Percentiles rank a stretch among this genome's conserved stretches.
Conservation (phyloP, 2,888 invertebrate species). For the Ophion ellenae region DNA sequence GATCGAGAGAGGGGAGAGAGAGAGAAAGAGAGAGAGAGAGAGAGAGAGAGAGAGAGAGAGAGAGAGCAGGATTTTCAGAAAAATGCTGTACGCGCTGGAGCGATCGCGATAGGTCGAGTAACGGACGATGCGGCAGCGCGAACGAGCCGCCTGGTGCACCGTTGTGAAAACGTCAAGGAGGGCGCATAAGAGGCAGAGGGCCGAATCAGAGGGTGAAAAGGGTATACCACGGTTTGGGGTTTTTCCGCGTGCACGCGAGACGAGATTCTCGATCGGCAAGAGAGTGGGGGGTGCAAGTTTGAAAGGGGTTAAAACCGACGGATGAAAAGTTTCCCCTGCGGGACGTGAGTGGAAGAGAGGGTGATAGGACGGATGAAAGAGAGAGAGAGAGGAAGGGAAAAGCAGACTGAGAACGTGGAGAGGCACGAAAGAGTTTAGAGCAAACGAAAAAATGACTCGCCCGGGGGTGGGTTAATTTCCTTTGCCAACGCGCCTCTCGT, state of each 20-base stretch:
- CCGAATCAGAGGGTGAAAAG: slow-evolving; percentile 46
- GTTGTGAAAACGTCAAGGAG: slow-evolving; percentile 10
- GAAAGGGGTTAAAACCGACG: slow-evolving; percentile 55
- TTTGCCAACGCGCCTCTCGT: slow-evolving; percentile 61
- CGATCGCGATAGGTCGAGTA: slow-evolving; percentile 74
- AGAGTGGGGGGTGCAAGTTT: slow-evolving; percentile 47
- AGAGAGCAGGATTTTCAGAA: slow-evolving; percentile 73
- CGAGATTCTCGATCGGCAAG: slow-evolving; percentile 60
- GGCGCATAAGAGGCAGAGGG: slow-evolving; percentile 36
- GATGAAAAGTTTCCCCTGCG: slow-evolving; percentile 65
- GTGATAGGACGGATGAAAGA: slow-evolving; percentile 16
- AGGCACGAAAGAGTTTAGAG: slow-evolving; percentile 52
- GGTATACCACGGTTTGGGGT: slow-evolving; percentile 33
- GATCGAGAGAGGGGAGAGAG: slow-evolving; percentile 39
- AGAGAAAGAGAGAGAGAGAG: too few species aligned
- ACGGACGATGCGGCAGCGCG: slow-evolving; percentile 59
- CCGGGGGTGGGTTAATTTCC: slow-evolving; percentile 72
- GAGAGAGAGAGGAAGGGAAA: slow-evolving; percentile 35
- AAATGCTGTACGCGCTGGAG: slow-evolving; percentile 77
- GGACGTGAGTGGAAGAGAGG: slow-evolving; percentile 50
- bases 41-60: too few species aligned
- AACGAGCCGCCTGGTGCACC: not conserved
- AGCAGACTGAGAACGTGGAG: slow-evolving; percentile 40
- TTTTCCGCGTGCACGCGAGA: slow-evolving; percentile 42
- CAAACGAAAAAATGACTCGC: slow-evolving; percentile 68